Conservation (phyloP, 2,113 vertebrate species). For the Lepus europaeus region DNA sequence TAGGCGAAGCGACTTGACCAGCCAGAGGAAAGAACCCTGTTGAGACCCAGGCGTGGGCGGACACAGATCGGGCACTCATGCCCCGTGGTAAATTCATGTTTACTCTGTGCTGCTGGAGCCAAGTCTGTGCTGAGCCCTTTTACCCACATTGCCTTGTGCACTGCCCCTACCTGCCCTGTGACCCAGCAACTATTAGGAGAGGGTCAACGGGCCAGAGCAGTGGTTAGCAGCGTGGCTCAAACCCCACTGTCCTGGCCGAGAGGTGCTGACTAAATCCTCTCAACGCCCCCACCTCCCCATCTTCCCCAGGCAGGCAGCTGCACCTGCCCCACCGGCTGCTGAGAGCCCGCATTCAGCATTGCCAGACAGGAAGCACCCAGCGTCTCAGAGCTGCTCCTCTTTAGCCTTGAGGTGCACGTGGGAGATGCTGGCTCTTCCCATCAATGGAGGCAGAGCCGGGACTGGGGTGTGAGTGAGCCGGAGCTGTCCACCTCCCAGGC, state of each 20-base stretch:
- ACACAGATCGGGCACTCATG: neutral
- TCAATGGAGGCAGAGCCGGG: neutral
- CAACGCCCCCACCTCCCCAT: neutral
- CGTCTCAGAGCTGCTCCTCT: neutral
- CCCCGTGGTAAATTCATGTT: slow-evolving; percentile 35
- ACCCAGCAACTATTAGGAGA: neutral
- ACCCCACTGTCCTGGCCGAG: neutral
- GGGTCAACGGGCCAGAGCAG: neutral
- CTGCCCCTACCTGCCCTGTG: neutral
- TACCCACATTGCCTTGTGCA: neutral
- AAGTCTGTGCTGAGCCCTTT: neutral
- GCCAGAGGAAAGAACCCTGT: neutral
- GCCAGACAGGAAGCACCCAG: no score
- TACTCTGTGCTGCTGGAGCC: neutral
- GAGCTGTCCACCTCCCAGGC: rapidly evolving
- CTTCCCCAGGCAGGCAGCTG: neutral
- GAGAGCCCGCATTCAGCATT: rapidly evolving
- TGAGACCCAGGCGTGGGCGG: neutral
- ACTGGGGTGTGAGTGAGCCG: no score
- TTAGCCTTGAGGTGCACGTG: neutral
- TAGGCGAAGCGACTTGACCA: neutral
- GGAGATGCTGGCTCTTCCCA: neutral
- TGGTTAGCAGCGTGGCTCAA: neutral
- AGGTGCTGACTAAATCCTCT: neutral
- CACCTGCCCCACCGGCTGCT: neutral